Evolutionary conservation across 2,888 invertebrate genomes (phyloP).

Genomic region (Leptinotarsa tumamoca): DNA sequence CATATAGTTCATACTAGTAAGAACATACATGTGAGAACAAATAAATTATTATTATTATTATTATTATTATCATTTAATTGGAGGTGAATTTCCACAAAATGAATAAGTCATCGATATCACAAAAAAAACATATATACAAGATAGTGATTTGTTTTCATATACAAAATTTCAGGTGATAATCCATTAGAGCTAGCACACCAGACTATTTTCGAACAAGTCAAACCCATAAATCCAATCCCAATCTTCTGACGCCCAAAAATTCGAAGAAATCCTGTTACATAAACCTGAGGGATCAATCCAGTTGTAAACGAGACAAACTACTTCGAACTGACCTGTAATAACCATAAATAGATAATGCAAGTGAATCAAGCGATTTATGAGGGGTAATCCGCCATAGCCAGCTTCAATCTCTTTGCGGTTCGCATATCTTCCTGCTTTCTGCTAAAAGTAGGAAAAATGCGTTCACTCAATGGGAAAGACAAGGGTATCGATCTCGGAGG

Average conservation of each 20-base stretch:
- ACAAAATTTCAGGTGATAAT: not conserved
- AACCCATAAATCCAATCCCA: constrained; percentile 7
- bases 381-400: constrained; percentile 53
- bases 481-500: constrained; percentile 17
- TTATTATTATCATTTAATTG: too few relatives aligned
- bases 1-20: too few relatives aligned
- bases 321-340: constrained; percentile 56
- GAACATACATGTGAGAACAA: too few relatives aligned
- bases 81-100: too few relatives aligned
- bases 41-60: too few relatives aligned
- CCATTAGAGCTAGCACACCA: not conserved
- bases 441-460: constrained; percentile 10
- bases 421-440: constrained; percentile 17
- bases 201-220: not conserved
- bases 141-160: too few relatives aligned
- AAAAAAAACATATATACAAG: too few relatives aligned
- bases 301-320: constrained; percentile 55
- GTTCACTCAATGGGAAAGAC: not conserved
- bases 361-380: constrained; percentile 60
- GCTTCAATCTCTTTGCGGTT: constrained; percentile 49
- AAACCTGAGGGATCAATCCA: constrained; percentile 32
- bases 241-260: not conserved
- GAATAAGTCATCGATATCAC: too few relatives aligned
- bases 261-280: constrained; percentile 20
- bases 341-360: constrained; percentile 61